These are phyloP conservation scores for Actinostola sp. DNA, from an alignment of 92 coral and sea anemone species.

Conservation along the genomic window DNA sequence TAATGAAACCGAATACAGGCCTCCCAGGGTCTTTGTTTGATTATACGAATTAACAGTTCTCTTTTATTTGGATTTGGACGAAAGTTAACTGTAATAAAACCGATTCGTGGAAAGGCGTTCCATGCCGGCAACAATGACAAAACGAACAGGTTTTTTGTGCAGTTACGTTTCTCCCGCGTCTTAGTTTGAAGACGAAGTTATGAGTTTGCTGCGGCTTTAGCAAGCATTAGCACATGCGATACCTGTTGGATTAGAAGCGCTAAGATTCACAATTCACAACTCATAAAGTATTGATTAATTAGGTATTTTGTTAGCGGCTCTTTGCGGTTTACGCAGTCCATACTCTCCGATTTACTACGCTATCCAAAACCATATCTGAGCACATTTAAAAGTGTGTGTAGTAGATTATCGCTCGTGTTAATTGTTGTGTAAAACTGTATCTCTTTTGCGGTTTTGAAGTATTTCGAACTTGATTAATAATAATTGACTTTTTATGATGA, in stretches of 20 bases:
- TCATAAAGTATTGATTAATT: conserved; percentile 13
- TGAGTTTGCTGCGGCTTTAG: background rate
- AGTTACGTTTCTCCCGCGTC: background rate
- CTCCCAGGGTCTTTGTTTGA: conserved; percentile 7
- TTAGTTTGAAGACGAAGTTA: background rate
- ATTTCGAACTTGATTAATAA: conserved; percentile 22
- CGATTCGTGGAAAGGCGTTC: background rate
- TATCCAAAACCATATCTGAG: no score
- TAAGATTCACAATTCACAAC: conserved; percentile 14
- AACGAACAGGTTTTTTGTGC: background rate
- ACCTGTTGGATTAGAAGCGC: conserved; percentile 14
- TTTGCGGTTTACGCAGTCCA: background rate
- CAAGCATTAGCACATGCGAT: conserved; percentile 38
- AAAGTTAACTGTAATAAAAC: no score
- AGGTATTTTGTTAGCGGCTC: conserved; percentile 3
- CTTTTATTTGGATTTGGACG: background rate
- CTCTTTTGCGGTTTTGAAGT: conserved; percentile 17
- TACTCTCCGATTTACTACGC: background rate
- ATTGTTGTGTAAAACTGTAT: background rate
- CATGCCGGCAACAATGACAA: background rate
- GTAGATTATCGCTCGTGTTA: background rate
- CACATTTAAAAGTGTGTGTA: background rate
- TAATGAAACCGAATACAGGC: conserved; percentile 1
- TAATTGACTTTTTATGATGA: conserved; percentile 23
- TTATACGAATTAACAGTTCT: background rate